phyloP scores from a whole-genome alignment of 2,797 vertebrate genomes.

The Rhinichthys osculus region DNA sequence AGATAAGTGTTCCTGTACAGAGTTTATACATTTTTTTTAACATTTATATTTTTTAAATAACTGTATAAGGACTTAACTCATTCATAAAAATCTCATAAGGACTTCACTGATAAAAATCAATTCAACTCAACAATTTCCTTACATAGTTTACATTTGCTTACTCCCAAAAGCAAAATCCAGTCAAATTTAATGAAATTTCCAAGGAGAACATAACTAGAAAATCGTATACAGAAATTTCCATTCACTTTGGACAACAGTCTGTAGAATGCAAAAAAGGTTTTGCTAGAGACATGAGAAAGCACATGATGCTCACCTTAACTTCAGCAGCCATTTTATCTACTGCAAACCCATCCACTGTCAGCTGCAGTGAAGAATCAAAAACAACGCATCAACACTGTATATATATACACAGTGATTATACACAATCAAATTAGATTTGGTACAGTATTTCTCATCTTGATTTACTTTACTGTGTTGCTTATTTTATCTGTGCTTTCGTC shows the following conservation, averaged over 20 bases:
- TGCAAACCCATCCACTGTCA: conserved; percentile 95
- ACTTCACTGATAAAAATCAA: neutral
- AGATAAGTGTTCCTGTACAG: too few species aligned
- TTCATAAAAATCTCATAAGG: neutral
- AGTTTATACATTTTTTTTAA: too few species aligned
- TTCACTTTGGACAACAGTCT: neutral
- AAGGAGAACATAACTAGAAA: neutral
- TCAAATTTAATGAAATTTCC: neutral
- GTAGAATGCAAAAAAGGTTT: neutral
- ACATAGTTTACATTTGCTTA: neutral
- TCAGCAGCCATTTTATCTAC: conserved; percentile 97
- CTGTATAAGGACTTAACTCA: neutral
- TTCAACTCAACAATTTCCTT: neutral
- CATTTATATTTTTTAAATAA: neutral
- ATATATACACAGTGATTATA: neutral
- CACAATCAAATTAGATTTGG: neutral
- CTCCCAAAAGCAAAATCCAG: neutral
- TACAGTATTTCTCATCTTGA: neutral
- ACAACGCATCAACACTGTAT: neutral
- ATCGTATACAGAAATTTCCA: neutral
- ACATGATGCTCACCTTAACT: conserved; percentile 87
- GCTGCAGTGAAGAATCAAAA: conserved; percentile 73
- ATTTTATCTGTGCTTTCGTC: neutral
- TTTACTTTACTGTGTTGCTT: neutral
- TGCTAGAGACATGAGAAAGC: neutral